phyloP scores from a whole-genome alignment of 2,113 vertebrate genomes.

The Eulacestoma nigropectus region DNA sequence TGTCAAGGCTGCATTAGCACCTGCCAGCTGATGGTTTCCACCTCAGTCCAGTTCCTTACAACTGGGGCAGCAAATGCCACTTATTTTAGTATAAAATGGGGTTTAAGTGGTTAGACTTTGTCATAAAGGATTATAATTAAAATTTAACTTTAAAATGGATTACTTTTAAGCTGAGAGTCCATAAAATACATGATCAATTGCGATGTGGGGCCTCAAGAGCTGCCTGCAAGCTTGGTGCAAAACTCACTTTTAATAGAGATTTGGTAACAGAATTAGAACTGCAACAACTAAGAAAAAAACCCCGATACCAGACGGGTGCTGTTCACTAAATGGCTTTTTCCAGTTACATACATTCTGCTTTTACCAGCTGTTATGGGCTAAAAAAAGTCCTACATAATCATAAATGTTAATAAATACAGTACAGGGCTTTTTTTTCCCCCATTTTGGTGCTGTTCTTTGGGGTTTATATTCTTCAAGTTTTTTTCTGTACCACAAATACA shows the following conservation, averaged over 20 bases:
- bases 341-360: background rate
- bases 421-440: fast-evolving
- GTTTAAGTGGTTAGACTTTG: background rate
- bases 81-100: background rate
- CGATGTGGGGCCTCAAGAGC: background rate
- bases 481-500: background rate
- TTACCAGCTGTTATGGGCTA: background rate
- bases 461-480: background rate
- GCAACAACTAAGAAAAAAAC: background rate
- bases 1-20: background rate
- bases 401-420: background rate
- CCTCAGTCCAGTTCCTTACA: background rate
- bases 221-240: background rate
- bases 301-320: background rate
- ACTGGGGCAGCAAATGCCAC: background rate
- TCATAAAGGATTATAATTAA: background rate
- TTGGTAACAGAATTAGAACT: background rate
- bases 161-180: background rate
- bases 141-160: background rate
- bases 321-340: background rate
- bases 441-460: background rate
- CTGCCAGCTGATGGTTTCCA: background rate
- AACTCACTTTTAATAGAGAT: background rate
- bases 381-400: background rate
- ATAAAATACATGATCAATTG: background rate